Evolutionary conservation across 2,113 vertebrate genomes (phyloP).

Genomic region (Acinonyx jubatus): DNA sequence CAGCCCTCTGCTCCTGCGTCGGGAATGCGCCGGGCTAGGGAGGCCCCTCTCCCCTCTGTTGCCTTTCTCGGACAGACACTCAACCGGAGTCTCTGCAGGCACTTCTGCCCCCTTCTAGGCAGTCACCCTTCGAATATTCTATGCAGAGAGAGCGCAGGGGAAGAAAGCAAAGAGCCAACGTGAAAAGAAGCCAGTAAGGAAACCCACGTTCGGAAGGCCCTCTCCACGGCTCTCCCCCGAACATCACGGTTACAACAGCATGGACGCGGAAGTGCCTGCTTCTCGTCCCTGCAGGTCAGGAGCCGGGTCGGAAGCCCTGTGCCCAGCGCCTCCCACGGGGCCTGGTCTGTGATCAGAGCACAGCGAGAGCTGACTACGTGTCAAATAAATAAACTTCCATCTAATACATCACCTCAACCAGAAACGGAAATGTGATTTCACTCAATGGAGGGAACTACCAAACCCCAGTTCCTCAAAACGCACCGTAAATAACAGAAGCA

Average conservation of each 20-base stretch:
- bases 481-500: fast-evolving
- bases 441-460: neutral
- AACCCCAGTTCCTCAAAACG: neutral
- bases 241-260: fast-evolving
- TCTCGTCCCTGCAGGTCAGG: neutral
- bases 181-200: neutral
- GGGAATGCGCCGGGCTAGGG: neutral
- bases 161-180: neutral
- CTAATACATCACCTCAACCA: neutral
- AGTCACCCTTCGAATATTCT: neutral
- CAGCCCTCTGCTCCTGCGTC: neutral
- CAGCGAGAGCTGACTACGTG: neutral
- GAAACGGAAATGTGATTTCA: neutral
- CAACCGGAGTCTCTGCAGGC: neutral
- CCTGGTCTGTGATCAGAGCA: neutral
- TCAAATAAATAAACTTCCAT: neutral
- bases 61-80: neutral
- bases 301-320: fast-evolving
- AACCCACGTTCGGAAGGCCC: too few relatives aligned
- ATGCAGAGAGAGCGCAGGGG: neutral
- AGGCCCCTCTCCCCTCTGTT: neutral
- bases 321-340: neutral
- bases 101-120: neutral
- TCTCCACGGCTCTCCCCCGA: neutral
- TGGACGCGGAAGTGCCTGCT: fast-evolving